Conservation (phyloP, 2,113 vertebrate species). For the Pterocles orientalis region DNA sequence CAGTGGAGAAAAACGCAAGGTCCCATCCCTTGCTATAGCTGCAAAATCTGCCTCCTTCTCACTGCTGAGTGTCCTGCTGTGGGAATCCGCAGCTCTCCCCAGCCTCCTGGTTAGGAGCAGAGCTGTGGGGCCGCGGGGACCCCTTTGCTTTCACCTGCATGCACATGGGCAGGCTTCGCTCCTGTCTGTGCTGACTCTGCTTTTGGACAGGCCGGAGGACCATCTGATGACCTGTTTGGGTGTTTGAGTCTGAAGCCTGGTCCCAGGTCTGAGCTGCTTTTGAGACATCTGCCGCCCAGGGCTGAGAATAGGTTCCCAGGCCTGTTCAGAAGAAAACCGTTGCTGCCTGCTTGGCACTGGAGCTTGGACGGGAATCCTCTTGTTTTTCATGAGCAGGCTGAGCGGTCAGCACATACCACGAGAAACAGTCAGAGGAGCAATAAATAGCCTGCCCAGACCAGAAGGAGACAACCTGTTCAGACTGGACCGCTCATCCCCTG, state of each 20-base stretch:
- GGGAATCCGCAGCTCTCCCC: not conserved
- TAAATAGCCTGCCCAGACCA: conserved; percentile 58
- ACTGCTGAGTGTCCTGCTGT: not conserved
- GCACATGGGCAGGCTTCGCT: not conserved
- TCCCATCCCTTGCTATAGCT: not conserved
- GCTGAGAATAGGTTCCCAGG: conserved; percentile 41
- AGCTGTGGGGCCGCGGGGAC: not conserved
- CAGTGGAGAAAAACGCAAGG: not conserved
- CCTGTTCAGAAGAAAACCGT: not conserved
- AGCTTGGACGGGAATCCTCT: conserved; percentile 49
- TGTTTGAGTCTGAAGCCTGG: not conserved
- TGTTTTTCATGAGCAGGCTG: conserved; percentile 52
- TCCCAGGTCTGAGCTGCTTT: conserved; percentile 5
- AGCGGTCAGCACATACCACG: conserved; percentile 64
- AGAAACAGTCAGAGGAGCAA: conserved; percentile 62
- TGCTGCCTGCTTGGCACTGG: not conserved
- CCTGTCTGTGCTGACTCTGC: not conserved
- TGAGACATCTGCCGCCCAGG: conserved; percentile 43
- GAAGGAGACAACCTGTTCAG: conserved; percentile 67
- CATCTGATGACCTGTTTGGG: not conserved
- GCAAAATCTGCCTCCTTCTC: not conserved
- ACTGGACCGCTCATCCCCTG: not conserved
- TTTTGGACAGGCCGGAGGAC: not conserved
- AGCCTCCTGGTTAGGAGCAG: not conserved
- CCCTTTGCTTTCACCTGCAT: not conserved